Evolutionary conservation across 2,113 vertebrate genomes (phyloP).

Genomic region (Toxostoma redivivum): DNA sequence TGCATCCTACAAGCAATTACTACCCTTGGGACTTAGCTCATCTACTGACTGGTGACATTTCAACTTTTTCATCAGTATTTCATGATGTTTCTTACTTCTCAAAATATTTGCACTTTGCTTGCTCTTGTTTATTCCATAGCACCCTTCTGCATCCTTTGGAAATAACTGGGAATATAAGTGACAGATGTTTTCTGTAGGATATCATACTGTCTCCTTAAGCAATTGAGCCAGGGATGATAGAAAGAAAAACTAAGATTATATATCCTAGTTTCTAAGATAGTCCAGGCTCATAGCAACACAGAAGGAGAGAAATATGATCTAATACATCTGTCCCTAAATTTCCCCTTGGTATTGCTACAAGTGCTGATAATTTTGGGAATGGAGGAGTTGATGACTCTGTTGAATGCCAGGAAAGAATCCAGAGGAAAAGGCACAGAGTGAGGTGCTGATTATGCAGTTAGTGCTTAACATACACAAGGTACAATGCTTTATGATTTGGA

Average conservation of each 20-base stretch:
- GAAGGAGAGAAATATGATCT: neutral
- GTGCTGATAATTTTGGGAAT: neutral
- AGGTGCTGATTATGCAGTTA: neutral
- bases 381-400: neutral
- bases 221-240: neutral
- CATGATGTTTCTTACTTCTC: neutral
- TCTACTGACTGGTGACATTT: neutral
- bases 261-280: neutral
- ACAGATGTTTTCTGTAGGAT: neutral
- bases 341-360: neutral
- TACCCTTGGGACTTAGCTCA: neutral
- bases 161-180: neutral
- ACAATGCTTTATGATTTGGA: neutral
- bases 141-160: neutral
- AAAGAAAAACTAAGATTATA: neutral
- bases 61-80: neutral
- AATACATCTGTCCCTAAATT: neutral
- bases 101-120: neutral
- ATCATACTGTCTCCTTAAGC: neutral
- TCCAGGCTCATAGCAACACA: neutral
- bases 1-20: neutral
- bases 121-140: neutral
- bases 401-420: neutral
- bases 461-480: neutral
- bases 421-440: neutral